Conservation (phyloP, 2,888 invertebrate species). For the Panopea generosa region DNA sequence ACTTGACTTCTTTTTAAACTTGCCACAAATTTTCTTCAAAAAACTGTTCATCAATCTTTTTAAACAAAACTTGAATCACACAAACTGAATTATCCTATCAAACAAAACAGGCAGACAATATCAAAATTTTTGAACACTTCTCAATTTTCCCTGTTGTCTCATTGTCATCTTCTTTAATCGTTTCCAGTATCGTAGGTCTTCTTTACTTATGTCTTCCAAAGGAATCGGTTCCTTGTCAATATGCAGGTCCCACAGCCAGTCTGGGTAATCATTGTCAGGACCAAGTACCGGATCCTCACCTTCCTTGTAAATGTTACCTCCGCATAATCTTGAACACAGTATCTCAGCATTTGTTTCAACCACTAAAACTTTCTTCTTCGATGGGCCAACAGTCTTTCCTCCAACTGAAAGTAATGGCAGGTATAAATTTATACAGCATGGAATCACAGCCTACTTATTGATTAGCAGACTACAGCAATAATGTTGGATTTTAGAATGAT, state of each 20-base stretch:
- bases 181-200: conserved; percentile 93
- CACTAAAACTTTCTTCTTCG: conserved; percentile 67
- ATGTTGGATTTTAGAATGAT: no score
- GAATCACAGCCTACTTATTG: no score
- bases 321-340: conserved; percentile 92
- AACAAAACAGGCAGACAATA: neutral
- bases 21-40: no score
- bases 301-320: conserved; percentile 91
- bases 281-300: conserved; percentile 92
- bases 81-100: no score
- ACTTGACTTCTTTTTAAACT: no score
- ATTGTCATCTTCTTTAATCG: conserved; percentile 87
- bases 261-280: conserved; percentile 94
- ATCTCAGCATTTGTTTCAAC: conserved; percentile 94
- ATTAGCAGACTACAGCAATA: no score
- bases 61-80: no score
- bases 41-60: no score
- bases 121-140: conserved; percentile 29
- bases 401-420: no score
- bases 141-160: conserved; percentile 57
- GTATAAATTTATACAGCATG: no score
- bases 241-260: conserved; percentile 94
- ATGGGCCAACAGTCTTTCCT: conserved; percentile 22
- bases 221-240: conserved; percentile 88
- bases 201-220: conserved; percentile 92